Evolutionary conservation across 2,113 vertebrate species (phyloP).

Genomic region (Rhinoderma darwinii): DNA sequence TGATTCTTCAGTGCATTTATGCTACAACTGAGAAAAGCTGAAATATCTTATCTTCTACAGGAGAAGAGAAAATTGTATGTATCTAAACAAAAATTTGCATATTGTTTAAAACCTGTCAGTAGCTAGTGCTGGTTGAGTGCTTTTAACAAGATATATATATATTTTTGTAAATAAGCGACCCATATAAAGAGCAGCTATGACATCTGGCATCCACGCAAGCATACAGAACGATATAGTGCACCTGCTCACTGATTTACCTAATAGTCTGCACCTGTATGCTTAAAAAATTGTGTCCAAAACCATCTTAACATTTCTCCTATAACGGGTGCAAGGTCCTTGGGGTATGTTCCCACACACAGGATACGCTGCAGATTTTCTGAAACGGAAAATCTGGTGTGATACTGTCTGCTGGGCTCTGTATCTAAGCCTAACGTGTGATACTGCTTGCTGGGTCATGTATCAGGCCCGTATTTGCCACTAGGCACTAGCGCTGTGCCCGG

Average conservation of each 20-base stretch:
- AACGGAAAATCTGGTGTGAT: too few species aligned
- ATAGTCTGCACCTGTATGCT: constrained; percentile 2
- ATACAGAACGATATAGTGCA: background rate
- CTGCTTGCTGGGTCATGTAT: too few species aligned
- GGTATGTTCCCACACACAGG: too few species aligned
- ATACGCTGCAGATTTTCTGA: too few species aligned
- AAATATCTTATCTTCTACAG: constrained; percentile 6
- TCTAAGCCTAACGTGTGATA: too few species aligned
- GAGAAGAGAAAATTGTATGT: background rate
- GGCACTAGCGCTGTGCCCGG: too few species aligned
- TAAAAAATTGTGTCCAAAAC: constrained; percentile 5
- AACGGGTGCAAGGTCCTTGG: too few species aligned
- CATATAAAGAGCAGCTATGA: constrained; percentile 2
- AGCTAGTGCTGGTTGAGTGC: background rate
- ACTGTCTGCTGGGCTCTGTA: too few species aligned
- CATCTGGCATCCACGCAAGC: constrained; percentile 4
- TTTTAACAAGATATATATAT: background rate
- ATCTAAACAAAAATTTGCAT: constrained; percentile 10
- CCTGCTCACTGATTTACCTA: background rate
- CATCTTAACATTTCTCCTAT: too few species aligned
- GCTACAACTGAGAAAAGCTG: background rate
- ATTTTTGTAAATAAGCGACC: background rate
- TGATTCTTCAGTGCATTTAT: constrained; percentile 6
- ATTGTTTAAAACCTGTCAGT: constrained; percentile 24
- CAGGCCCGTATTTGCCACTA: too few species aligned